These are phyloP conservation scores for Terebella lapidaria DNA, from an alignment of 2,888 invertebrate genomes.

Conservation along the genomic window DNA sequence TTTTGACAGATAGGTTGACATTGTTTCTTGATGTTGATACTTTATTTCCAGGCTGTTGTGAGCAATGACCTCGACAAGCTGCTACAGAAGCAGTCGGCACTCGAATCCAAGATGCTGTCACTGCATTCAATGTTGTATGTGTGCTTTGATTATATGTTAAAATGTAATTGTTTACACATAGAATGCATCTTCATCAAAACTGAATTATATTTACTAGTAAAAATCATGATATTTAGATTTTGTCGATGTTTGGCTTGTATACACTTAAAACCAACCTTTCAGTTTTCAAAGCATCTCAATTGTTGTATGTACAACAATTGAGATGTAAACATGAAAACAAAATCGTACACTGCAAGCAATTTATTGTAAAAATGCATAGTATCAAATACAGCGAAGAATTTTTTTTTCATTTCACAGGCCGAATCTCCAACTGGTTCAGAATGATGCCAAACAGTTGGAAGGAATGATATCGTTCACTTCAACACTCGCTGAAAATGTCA, in stretches of 20 bases:
- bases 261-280: too few relatives aligned
- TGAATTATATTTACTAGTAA: too few relatives aligned
- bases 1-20: too few relatives aligned
- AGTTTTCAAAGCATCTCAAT: too few relatives aligned
- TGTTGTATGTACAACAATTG: too few relatives aligned
- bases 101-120: conserved; percentile 75
- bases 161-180: too few relatives aligned
- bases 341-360: neutral
- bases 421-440: conserved; percentile 65
- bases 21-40: too few relatives aligned
- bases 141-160: too few relatives aligned
- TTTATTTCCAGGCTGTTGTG: neutral
- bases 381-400: neutral
- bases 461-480: conserved; percentile 84
- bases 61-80: conserved; percentile 63
- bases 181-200: too few relatives aligned
- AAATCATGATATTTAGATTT: too few relatives aligned
- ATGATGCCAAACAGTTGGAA: conserved; percentile 67
- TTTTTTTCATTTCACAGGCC: conserved; percentile 52
- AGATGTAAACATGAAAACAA: too few relatives aligned
- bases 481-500: conserved; percentile 84
- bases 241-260: too few relatives aligned
- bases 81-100: conserved; percentile 68
- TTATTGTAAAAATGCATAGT: neutral
- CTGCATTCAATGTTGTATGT: conserved; percentile 70